Conservation (phyloP, 64 coral and sea anemone species). For the Dendrophyllia cribrosa region DNA sequence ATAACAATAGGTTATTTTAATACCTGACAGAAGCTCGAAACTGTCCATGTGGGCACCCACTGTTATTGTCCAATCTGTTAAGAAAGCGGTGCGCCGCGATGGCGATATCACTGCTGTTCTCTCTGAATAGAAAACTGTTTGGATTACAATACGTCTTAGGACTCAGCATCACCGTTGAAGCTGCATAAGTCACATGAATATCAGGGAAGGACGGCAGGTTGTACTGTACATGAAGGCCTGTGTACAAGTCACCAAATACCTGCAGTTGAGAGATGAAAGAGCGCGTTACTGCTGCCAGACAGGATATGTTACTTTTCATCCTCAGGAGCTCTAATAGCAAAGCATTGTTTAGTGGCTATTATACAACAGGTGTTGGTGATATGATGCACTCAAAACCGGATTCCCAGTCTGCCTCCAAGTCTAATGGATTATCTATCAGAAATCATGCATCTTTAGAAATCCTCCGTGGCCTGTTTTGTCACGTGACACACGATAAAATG, state of each 20-base stretch:
- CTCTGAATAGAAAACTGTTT: slow-evolving; percentile 89
- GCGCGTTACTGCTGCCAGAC: not conserved
- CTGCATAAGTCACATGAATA: slow-evolving; percentile 75
- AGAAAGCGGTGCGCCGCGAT: slow-evolving; percentile 86
- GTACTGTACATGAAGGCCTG: slow-evolving; percentile 75
- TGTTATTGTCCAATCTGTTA: slow-evolving; percentile 54
- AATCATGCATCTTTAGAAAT: no score
- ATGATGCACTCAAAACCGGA: no score
- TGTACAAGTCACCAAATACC: slow-evolving; percentile 87
- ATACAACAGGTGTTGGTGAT: no score
- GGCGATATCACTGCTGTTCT: slow-evolving; percentile 83
- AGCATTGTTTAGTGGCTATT: no score
- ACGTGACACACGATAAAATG: no score
- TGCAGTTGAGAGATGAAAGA: slow-evolving; percentile 14
- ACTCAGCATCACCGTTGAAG: slow-evolving; percentile 89
- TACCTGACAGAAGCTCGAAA: slow-evolving; percentile 87
- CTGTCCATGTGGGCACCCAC: slow-evolving; percentile 67
- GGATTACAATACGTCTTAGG: slow-evolving; percentile 87
- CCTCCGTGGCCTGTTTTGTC: no score
- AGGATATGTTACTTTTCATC: not conserved
- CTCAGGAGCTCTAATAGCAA: no score
- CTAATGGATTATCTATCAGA: no score
- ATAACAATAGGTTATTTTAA: not conserved
- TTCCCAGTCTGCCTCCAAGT: no score
- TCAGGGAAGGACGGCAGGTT: slow-evolving; percentile 85